phyloP scores from a whole-genome alignment of 2,888 invertebrate genomes.

The Notocelia uddmanniana region DNA sequence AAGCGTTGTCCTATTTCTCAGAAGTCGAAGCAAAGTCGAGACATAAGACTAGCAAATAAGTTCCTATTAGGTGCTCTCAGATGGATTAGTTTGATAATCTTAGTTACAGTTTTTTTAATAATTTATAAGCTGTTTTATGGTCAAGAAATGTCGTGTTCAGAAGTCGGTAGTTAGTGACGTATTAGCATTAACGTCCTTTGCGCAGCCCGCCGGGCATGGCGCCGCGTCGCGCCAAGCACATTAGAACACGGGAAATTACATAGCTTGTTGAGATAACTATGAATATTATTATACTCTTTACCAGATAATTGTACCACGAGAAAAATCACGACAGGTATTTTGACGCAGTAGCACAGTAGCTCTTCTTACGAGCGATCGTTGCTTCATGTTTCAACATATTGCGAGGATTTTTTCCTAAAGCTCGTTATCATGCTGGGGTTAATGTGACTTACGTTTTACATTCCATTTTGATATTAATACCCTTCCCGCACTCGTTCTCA shows the following conservation, averaged over 20 bases:
- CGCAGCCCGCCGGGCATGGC: constrained; percentile 74
- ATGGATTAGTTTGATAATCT: constrained; percentile 72
- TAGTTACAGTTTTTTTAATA: constrained; percentile 77
- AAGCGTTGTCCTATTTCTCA: constrained; percentile 30
- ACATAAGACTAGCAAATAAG: constrained; percentile 56
- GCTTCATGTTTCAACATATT: not conserved
- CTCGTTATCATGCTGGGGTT: not conserved
- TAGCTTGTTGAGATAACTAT: constrained; percentile 73
- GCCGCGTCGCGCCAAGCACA: constrained; percentile 78
- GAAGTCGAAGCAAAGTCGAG: constrained; percentile 29
- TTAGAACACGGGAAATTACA: constrained; percentile 80
- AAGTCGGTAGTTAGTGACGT: constrained; percentile 65
- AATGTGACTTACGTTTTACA: not conserved
- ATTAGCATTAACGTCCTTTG: constrained; percentile 80
- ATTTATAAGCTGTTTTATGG: constrained; percentile 72
- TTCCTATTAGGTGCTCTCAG: constrained; percentile 55
- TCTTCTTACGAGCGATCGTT: constrained; percentile 1
- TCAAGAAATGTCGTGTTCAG: constrained; percentile 68
- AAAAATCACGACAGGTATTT: constrained; percentile 48
- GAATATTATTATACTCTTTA: constrained; percentile 55
- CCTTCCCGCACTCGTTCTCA: not conserved
- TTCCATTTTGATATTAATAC: not conserved
- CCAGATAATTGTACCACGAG: constrained; percentile 73
- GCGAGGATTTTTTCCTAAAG: not conserved
- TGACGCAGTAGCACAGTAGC: constrained; percentile 15